phyloP scores from a whole-genome alignment of 92 coral and sea anemone species.

The Epizoanthus scotinus region DNA sequence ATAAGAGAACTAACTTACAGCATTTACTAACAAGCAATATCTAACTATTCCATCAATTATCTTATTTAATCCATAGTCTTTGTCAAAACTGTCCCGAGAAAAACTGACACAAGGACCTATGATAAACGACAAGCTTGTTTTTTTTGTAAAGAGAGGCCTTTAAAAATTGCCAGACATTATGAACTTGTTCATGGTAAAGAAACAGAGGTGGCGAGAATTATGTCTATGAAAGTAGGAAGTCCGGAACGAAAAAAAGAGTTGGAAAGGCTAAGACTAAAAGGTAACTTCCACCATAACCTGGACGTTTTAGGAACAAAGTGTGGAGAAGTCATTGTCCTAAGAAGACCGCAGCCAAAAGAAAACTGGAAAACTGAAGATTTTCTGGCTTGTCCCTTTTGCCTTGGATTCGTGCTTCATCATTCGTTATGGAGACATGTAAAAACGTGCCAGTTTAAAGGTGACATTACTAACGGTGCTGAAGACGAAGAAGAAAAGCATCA shows the following conservation, averaged over 20 bases:
- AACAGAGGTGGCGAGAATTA: not conserved
- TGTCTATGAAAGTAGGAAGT: not conserved
- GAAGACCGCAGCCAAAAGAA: not conserved
- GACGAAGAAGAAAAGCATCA: not conserved
- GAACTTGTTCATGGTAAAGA: conserved; percentile 7
- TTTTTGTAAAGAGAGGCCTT: not conserved
- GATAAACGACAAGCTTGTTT: conserved; percentile 14
- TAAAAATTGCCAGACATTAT: conserved; percentile 1
- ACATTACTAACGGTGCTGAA: not conserved
- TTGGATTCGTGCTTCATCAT: conserved; percentile 5
- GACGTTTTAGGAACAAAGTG: not conserved
- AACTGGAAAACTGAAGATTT: conserved; percentile 1
- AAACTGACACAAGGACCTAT: not conserved
- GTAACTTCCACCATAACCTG: too few species aligned
- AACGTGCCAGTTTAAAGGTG: too few species aligned
- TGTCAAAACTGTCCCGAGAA: not conserved
- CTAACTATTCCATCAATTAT: not conserved
- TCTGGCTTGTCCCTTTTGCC: conserved; percentile 12
- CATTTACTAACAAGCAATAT: not conserved
- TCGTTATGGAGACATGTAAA: conserved; percentile 27
- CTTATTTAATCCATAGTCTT: not conserved
- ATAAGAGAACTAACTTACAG: not conserved
- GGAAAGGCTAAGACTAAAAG: too few species aligned
- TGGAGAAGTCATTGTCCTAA: conserved; percentile 21
- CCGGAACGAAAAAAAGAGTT: not conserved